A percentile compares a stretch with the other conserved stretches of the same genome.
phyloP scores from a whole-genome alignment of 2,888 invertebrate species.

The Clostera curtula region DNA sequence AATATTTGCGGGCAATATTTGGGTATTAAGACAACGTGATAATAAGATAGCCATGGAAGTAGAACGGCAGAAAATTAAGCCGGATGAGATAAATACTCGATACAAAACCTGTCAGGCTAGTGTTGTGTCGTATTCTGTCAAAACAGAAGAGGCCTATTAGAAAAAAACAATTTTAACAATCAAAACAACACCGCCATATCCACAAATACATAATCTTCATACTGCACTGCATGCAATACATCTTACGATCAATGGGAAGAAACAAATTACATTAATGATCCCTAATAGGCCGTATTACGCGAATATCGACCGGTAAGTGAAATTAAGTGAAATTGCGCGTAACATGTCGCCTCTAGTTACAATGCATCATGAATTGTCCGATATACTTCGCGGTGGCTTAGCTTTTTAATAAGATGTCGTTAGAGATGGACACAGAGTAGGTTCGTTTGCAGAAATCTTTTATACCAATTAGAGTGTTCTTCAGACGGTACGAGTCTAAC shows the following conservation, averaged over 20 bases:
- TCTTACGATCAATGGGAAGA: slow-evolving; percentile 14
- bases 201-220: slow-evolving; percentile 14
- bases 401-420: slow-evolving; percentile 58
- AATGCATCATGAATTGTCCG: slow-evolving; percentile 58
- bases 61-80: too few species aligned
- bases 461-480: slow-evolving; percentile 1
- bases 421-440: slow-evolving; percentile 44
- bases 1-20: too few species aligned
- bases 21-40: too few species aligned
- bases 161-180: not conserved
- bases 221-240: slow-evolving; percentile 17
- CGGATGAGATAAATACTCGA: too few species aligned
- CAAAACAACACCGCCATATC: not conserved
- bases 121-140: too few species aligned
- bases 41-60: too few species aligned
- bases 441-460: not conserved
- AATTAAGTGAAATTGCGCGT: slow-evolving; percentile 55
- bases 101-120: too few species aligned
- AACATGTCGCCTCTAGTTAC: slow-evolving; percentile 63
- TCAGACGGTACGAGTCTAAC: too few species aligned
- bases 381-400: slow-evolving; percentile 46
- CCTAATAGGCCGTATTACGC: slow-evolving; percentile 48
- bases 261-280: slow-evolving; percentile 47
- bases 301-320: slow-evolving; percentile 53
- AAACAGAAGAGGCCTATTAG: too few species aligned